These are phyloP conservation scores for Emydocephalus ijimae DNA, from an alignment of 2,113 vertebrate species.

Conservation along the genomic window DNA sequence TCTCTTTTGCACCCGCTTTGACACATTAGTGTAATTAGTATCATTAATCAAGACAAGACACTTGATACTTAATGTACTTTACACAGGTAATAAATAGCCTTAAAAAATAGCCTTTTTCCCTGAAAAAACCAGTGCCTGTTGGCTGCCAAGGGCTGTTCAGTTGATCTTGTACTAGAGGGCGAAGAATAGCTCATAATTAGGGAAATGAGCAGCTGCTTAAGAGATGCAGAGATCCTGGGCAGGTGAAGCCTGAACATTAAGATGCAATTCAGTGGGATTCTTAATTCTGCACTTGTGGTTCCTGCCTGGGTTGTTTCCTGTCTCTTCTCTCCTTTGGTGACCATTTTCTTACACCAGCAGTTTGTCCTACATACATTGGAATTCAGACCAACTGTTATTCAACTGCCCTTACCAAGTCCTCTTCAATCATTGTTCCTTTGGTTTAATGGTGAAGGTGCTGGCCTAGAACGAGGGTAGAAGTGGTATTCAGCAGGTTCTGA, in stretches of 20 bases:
- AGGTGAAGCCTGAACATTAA: neutral
- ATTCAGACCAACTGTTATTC: neutral
- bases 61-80: conserved; percentile 64
- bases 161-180: conserved; percentile 26
- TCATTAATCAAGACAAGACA: conserved; percentile 64
- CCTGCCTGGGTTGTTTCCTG: neutral
- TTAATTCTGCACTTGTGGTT: neutral
- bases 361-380: neutral
- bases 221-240: neutral
- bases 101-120: too few species aligned
- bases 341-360: neutral
- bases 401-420: neutral
- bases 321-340: neutral
- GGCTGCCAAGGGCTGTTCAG: conserved; percentile 6
- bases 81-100: conserved; percentile 58
- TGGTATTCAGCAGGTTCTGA: too few species aligned
- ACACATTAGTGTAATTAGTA: conserved; percentile 68
- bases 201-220: rapidly evolving
- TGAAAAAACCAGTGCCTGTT: conserved; percentile 43
- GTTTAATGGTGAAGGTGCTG: too few species aligned
- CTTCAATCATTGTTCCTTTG: neutral
- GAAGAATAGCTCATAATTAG: conserved; percentile 2
- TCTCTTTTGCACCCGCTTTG: conserved; percentile 59
- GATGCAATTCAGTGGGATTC: neutral
- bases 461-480: too few species aligned